Evolutionary conservation across 2,113 vertebrate species (phyloP).

Genomic region (Crypturellus undulatus): DNA sequence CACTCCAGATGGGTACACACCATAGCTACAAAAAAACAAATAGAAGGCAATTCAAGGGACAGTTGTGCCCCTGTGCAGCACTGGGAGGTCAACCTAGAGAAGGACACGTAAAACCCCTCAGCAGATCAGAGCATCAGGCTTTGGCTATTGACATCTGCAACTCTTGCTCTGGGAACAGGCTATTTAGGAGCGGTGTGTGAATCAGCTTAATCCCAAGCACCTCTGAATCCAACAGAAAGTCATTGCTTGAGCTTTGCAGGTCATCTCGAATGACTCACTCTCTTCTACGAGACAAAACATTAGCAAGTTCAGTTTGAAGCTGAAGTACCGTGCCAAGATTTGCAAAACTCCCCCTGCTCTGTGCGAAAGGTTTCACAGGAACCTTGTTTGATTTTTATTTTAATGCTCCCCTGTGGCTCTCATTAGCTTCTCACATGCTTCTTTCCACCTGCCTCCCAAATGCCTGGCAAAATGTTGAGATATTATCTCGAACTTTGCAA

Average conservation of each 20-base stretch:
- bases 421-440: not conserved
- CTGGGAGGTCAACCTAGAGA: not conserved
- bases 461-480: not conserved
- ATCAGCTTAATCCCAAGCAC: not conserved
- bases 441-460: not conserved
- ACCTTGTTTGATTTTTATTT: not conserved
- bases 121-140: not conserved
- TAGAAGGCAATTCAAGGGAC: not conserved
- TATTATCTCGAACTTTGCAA: not conserved
- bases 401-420: not conserved
- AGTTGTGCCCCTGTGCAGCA: not conserved
- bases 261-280: not conserved
- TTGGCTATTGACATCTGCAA: not conserved
- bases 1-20: too few species aligned
- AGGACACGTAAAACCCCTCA: not conserved
- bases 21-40: too few species aligned
- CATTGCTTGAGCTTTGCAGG: not conserved
- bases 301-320: not conserved
- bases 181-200: accelerated
- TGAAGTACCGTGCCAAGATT: not conserved
- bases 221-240: not conserved
- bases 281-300: not conserved
- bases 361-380: not conserved
- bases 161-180: not conserved
- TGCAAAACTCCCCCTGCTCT: not conserved